phyloP scores from a whole-genome alignment of 1,140 invertebrate species.

The Meloidogyne chitwoodi region DNA sequence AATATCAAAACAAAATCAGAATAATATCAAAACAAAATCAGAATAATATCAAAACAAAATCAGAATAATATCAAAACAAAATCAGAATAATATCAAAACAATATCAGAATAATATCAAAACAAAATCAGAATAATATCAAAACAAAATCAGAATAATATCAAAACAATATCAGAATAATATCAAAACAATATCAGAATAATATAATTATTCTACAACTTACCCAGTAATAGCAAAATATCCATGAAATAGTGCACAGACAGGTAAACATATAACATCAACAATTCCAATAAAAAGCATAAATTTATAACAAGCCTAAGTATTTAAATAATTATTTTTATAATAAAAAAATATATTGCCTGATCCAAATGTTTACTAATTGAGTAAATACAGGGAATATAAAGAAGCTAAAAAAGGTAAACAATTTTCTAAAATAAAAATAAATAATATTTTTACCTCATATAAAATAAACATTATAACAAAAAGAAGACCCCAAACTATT shows the following conservation, averaged over 20 bases:
- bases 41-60: neutral
- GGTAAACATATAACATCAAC: conserved; percentile 16
- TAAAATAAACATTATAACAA: conserved; percentile 13
- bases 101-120: neutral
- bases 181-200: neutral
- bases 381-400: neutral
- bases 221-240: conserved; percentile 22
- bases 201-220: neutral
- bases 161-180: neutral
- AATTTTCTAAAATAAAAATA: neutral
- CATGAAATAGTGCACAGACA: conserved; percentile 5
- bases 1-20: neutral
- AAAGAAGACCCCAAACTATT: neutral
- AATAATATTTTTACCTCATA: conserved; percentile 1
- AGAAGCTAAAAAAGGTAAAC: neutral
- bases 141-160: neutral
- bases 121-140: neutral
- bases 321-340: too few relatives aligned
- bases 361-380: conserved; percentile 14
- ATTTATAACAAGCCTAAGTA: conserved; percentile 13
- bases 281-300: conserved; percentile 24
- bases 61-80: neutral
- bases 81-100: neutral
- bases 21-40: neutral
- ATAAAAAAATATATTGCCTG: neutral